phyloP scores from a whole-genome alignment of 30 jellyfish, hydroid and myxozoan species.

The Cassiopea andromeda region DNA sequence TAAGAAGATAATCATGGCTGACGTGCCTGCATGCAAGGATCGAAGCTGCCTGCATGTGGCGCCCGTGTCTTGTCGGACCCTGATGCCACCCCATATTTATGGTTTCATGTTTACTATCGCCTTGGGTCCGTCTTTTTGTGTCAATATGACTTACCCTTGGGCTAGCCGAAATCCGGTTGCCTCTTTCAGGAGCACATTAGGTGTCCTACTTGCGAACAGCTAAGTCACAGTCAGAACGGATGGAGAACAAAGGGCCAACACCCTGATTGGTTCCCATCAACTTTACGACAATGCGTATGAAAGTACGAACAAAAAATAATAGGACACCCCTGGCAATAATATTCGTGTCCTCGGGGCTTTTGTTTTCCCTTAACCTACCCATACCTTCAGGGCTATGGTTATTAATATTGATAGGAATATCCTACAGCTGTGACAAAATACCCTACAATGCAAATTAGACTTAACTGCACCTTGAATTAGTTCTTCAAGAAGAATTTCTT shows the following conservation, averaged over 20 bases:
- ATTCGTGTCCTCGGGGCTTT: not conserved
- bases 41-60: no score
- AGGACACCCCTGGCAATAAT: not conserved
- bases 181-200: not conserved
- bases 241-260: constrained; percentile 21
- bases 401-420: not conserved
- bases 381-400: not conserved
- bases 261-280: not conserved
- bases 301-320: not conserved
- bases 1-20: no score
- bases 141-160: not conserved
- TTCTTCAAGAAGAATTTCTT: no score
- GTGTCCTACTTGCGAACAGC: not conserved
- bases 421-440: no score
- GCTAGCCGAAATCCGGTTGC: not conserved
- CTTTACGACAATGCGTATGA: not conserved
- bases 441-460: no score
- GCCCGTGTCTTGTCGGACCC: no score
- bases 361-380: not conserved
- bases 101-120: no score
- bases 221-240: constrained; percentile 8
- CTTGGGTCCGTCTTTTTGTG: no score
- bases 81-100: no score
- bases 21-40: no score
- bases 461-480: no score